Evolutionary conservation across 2,888 invertebrate species (phyloP).

Genomic region (Platerodrilus igneus): DNA sequence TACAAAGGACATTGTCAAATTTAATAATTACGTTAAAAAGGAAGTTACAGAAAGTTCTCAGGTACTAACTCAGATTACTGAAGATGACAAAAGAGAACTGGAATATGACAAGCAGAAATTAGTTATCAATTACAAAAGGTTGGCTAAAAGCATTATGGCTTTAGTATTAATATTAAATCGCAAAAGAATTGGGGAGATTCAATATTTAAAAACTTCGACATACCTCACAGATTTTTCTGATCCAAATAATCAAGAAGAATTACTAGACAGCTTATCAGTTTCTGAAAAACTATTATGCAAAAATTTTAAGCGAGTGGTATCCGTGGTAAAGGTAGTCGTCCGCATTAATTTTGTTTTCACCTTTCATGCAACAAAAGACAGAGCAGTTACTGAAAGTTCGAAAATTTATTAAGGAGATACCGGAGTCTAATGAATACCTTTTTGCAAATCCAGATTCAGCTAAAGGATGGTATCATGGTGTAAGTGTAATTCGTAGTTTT

Average conservation of each 20-base stretch:
- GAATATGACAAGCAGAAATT: too few relatives aligned
- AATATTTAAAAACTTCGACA: constrained; percentile 16
- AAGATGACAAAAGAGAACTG: too few relatives aligned
- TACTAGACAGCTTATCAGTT: constrained; percentile 18
- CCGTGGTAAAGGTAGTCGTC: constrained; percentile 26
- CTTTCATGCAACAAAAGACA: constrained; percentile 19
- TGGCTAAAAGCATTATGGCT: constrained; percentile 16
- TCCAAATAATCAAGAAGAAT: constrained; percentile 20
- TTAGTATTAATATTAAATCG: constrained; percentile 13
- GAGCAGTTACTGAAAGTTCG: constrained; percentile 19
- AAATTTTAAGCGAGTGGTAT: constrained; percentile 27
- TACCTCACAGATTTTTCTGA: constrained; percentile 8
- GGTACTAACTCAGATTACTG: too few relatives aligned
- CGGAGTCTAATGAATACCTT: constrained; percentile 26
- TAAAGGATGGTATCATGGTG: constrained; percentile 26
- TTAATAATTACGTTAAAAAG: constrained; percentile 17
- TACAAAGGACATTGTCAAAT: constrained; percentile 16
- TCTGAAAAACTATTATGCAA: constrained; percentile 22
- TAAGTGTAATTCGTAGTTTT: constrained; percentile 27
- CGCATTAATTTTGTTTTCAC: constrained; percentile 26
- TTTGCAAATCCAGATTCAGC: constrained; percentile 25
- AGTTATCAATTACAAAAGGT: constrained; percentile 19
- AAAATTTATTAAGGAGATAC: constrained; percentile 17
- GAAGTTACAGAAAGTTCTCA: constrained; percentile 12
- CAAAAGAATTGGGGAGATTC: constrained; percentile 23